These are phyloP conservation scores for Venustoraphidia nigricollis DNA, from an alignment of 2,888 invertebrate genomes.

Conservation along the genomic window DNA sequence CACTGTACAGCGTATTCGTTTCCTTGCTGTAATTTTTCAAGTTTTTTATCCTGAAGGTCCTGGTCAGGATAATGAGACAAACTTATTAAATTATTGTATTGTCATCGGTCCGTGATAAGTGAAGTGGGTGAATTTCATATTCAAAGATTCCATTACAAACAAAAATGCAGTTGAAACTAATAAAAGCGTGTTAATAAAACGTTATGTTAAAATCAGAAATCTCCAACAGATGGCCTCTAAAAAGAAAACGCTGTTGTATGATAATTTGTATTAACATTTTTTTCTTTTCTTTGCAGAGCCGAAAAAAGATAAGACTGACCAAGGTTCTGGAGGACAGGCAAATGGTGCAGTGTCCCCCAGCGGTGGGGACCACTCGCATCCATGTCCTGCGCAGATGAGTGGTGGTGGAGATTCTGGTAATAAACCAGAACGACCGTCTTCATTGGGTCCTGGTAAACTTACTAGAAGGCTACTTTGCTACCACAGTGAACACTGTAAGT, in stretches of 20 bases:
- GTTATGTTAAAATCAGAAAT: too few species aligned
- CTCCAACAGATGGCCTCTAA: too few species aligned
- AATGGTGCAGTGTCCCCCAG: slow-evolving; percentile 48
- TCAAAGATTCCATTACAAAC: too few species aligned
- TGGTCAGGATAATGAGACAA: too few species aligned
- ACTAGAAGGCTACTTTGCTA: slow-evolving; percentile 66
- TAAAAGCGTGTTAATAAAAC: too few species aligned
- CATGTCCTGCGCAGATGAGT: slow-evolving; percentile 22
- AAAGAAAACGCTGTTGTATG: not conserved
- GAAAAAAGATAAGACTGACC: slow-evolving; percentile 85
- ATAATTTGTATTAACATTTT: not conserved
- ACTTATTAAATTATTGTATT: too few species aligned
- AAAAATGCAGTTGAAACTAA: too few species aligned
- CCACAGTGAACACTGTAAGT: slow-evolving; percentile 60
- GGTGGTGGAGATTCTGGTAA: slow-evolving; percentile 17
- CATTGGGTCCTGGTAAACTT: slow-evolving; percentile 59
- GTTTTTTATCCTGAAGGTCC: too few species aligned
- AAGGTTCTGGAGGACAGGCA: slow-evolving; percentile 24
- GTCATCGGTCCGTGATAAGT: too few species aligned
- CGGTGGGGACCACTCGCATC: slow-evolving; percentile 26
- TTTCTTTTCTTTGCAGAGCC: slow-evolving; percentile 53
- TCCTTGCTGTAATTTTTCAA: too few species aligned
- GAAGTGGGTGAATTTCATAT: too few species aligned
- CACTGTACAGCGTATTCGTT: too few species aligned
- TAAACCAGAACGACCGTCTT: slow-evolving; percentile 65